Base-by-base conservation (phyloP, 2,797 vertebrate species). In the Anableps anableps region DNA sequence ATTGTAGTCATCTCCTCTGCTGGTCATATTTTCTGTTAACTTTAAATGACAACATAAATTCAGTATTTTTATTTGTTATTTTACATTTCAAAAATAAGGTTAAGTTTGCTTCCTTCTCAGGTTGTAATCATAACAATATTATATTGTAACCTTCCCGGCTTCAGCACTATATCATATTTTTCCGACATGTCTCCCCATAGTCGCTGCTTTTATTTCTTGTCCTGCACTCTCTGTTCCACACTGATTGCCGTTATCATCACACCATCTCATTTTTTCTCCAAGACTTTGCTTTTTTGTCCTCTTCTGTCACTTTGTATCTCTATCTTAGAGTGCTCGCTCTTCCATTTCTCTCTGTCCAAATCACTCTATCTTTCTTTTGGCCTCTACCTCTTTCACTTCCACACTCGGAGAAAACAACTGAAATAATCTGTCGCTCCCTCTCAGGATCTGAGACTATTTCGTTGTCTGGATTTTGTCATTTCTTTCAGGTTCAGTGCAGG, bases 251-350 rank as follows among this genome's bases (percentile, higher is more conserved):
- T 85, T 82, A 79, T 88, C 78, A 72, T 50, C 51, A 41, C 76
- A 70, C 68, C 55, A 58, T 77, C 78, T 77, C 70, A 38, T 58
- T 76, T 76, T 45, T 74, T 43, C 47, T 43, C 48, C 43, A n/a
- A 72, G 72, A 80, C 74, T 78, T 82, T 41, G 34, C 50, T 75
- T 76, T 78, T 77, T 75, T 78, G 34, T 34, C 29, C 73, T 41
- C 26, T 71, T 80, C 75, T 92, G 83, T 91, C 91, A 86, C 78
- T 92, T 85, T 75, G 26, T 74, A 84, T 89, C 76, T 89, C 55
- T 21, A 31, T 87, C 84, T 51, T 23, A 7, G 51, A 19, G 2
- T 11, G 47, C 81, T 73, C 71, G 43, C 71, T 88, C 80, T 79
- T 83, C 60, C 72, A 80, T 87, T 82, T 78, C 66, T 75, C 76